phyloP scores from a whole-genome alignment of 1,140 invertebrate species.

The Callitettix versicolor region DNA sequence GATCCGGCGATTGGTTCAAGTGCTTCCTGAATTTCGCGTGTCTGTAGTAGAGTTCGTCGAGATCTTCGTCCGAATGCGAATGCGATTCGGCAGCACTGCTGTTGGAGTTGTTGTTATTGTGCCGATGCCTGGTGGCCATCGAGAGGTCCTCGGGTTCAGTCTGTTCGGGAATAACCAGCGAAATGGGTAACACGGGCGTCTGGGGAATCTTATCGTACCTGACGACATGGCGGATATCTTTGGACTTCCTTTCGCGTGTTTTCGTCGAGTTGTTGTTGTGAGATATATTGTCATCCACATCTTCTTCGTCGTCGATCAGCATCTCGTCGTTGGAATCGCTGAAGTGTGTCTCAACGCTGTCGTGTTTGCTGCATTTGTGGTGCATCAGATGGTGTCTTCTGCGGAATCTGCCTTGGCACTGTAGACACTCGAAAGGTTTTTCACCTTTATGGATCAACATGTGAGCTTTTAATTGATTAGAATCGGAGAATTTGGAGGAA shows the following conservation, averaged over 20 bases:
- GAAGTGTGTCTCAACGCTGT: neutral
- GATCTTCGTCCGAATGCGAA: constrained; percentile 6
- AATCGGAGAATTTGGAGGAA: constrained; percentile 81
- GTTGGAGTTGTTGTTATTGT: constrained; percentile 21
- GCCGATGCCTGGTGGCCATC: constrained; percentile 34
- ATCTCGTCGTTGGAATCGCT: constrained; percentile 24
- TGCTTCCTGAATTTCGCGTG: constrained; percentile 18
- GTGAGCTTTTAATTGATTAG: constrained; percentile 88
- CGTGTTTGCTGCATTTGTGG: constrained; percentile 56
- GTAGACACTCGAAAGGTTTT: constrained; percentile 72
- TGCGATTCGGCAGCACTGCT: constrained; percentile 10
- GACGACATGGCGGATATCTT: constrained; percentile 30
- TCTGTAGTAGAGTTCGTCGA: constrained; percentile 15
- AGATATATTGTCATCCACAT: constrained; percentile 23
- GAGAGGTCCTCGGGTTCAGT: constrained; percentile 81
- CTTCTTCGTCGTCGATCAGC: constrained; percentile 27
- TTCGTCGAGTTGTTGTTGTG: constrained; percentile 27
- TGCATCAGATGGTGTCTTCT: constrained; percentile 73
- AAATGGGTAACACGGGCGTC: constrained; percentile 16
- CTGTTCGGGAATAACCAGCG: constrained; percentile 54
- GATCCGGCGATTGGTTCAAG: constrained; percentile 16
- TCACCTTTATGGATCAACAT: constrained; percentile 79
- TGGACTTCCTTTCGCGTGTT: constrained; percentile 30
- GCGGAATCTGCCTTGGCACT: constrained; percentile 65
- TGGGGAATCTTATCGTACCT: constrained; percentile 26